Percentiles rank a stretch among this genome's conserved stretches.
Evolutionary conservation across 2,888 invertebrate genomes (phyloP).

Genomic region (Lasioglossum marginatum): DNA sequence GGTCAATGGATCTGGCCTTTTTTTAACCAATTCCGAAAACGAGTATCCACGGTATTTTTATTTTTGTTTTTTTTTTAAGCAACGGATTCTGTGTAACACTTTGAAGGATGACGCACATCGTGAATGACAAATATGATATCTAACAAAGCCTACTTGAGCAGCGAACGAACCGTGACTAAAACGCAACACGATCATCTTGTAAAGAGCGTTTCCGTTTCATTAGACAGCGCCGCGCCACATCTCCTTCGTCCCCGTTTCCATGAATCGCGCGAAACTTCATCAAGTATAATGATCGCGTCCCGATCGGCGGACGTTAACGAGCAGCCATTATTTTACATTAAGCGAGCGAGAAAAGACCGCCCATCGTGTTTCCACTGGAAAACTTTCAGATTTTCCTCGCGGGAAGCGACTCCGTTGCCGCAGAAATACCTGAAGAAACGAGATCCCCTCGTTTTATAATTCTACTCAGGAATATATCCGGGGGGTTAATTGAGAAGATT

Average conservation of each 20-base stretch:
- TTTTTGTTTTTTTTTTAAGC: background rate
- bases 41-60: background rate
- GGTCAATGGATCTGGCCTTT: background rate
- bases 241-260: background rate
- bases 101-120: background rate
- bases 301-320: conserved; percentile 1
- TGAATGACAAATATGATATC: background rate
- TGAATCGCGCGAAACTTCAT: background rate
- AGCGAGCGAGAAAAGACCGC: background rate
- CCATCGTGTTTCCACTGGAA: background rate
- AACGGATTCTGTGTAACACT: background rate
- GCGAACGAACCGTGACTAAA: background rate
- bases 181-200: background rate
- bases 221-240: background rate
- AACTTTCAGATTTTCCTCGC: background rate
- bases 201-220: background rate
- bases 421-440: background rate
- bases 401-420: background rate
- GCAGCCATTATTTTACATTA: conserved; percentile 17
- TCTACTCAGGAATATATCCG: background rate
- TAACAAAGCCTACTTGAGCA: background rate
- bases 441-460: background rate
- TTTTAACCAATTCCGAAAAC: background rate
- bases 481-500: background rate
- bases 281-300: background rate